These are phyloP conservation scores for Ptychoptera contaminata DNA, from an alignment of 2,888 invertebrate species.

Conservation along the genomic window DNA sequence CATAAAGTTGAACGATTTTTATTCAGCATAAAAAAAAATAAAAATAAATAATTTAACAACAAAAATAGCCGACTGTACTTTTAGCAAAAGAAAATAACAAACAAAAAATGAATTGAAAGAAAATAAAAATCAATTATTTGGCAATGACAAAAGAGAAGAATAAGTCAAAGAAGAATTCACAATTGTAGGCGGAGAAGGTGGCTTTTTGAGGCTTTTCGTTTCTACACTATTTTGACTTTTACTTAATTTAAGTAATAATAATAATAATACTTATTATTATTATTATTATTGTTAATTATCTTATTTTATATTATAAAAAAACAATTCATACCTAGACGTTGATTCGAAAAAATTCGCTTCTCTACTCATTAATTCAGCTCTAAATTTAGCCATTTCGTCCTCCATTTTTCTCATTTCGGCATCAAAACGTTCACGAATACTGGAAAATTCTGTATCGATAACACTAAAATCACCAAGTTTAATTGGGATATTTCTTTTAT, in stretches of 20 bases:
- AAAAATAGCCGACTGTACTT: no score
- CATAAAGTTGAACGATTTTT: no score
- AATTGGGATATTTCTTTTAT: slow-evolving; percentile 82
- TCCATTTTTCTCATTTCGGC: slow-evolving; percentile 98
- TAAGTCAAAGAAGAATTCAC: neutral
- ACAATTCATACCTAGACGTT: slow-evolving; percentile 60
- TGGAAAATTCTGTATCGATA: slow-evolving; percentile 91
- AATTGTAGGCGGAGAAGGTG: neutral
- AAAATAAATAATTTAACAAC: no score
- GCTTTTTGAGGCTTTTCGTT: neutral
- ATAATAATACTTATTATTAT: no score
- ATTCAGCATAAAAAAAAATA: no score
- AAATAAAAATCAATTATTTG: no score
- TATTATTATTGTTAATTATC: no score
- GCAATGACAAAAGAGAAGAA: neutral
- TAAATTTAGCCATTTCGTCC: slow-evolving; percentile 92
- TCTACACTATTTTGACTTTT: no score
- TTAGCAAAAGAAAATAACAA: no score
- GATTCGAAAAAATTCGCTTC: slow-evolving; percentile 86
- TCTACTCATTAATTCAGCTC: slow-evolving; percentile 82
- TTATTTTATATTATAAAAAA: no score
- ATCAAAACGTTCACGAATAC: slow-evolving; percentile 89
- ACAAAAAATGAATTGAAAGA: no score
- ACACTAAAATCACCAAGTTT: slow-evolving; percentile 89
- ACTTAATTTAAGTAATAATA: no score